Conservation (phyloP, 1,140 invertebrate species). For the Grapholita molesta region DNA sequence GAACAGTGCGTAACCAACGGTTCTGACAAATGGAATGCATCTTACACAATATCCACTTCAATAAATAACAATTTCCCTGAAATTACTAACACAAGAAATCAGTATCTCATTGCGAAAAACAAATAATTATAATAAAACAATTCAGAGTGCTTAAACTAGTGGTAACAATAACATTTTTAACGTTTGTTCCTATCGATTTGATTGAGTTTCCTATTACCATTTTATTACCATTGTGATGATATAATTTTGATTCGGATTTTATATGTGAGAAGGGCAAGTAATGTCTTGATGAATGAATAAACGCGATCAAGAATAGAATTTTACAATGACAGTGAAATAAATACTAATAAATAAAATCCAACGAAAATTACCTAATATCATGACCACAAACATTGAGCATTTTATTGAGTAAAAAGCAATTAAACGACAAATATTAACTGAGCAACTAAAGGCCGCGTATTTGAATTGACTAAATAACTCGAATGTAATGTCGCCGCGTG, state of each 20-base stretch:
- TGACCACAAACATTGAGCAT: constrained; percentile 70
- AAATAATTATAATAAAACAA: constrained; percentile 63
- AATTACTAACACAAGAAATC: constrained; percentile 49
- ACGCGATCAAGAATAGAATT: not conserved
- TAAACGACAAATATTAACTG: constrained; percentile 46
- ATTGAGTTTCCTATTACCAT: constrained; percentile 31
- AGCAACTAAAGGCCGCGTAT: constrained; percentile 64
- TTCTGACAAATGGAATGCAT: constrained; percentile 70
- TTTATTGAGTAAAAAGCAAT: constrained; percentile 66
- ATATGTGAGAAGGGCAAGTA: constrained; percentile 8
- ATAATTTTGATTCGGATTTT: not conserved
- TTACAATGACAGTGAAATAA: constrained; percentile 27
- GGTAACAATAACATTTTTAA: constrained; percentile 75
- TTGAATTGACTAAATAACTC: constrained; percentile 64
- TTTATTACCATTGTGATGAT: constrained; percentile 2
- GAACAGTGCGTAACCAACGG: constrained; percentile 61
- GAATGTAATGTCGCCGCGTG: constrained; percentile 38
- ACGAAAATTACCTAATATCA: constrained; percentile 68
- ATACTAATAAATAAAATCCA: constrained; percentile 60
- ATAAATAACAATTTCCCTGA: constrained; percentile 47
- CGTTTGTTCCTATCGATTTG: constrained; percentile 47
- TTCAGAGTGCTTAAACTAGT: constrained; percentile 70
- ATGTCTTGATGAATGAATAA: constrained; percentile 1
- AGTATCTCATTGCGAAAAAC: constrained; percentile 37
- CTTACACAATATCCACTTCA: constrained; percentile 57